Evolutionary conservation across 2,888 invertebrate genomes (phyloP), one percentile per base, ranked within the genome.

Genomic region (Tenthredo mesomela): DNA sequence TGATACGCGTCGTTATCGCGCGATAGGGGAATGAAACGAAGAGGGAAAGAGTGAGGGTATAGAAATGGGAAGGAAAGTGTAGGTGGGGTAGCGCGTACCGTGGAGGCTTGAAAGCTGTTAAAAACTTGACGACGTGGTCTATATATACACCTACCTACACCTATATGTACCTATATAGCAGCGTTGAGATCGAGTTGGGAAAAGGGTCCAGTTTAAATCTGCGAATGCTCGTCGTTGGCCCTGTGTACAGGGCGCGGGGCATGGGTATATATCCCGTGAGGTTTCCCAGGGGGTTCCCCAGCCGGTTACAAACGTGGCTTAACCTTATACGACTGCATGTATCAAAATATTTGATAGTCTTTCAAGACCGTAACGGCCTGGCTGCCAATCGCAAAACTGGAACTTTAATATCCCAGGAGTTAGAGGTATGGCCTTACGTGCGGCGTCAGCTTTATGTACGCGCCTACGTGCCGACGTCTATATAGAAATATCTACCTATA

Each of bases 281-380:
- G 50, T 54, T 77, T 37, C 77, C 77, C 47, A n/a, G 15, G 77
- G 77, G 73, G 73, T 73, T 43, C 40, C 43, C 77, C 29, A 77
- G 54, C 77, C 29, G 50, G 77, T 77, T 77, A 50, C 77, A 54
- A 77, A 54, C 80, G 50, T 33, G 61, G 80, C 80, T 40, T 61
- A 80, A 61, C 58, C 47, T 77, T 77, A 80, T 65, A 65, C 80
- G 80, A 61, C 80, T 65, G 58, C 85, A 86, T 85, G 87, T 87
- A 87, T 86, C 86, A 84, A 87, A 87, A 87, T 86, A 85, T 83
- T 67, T 73, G 82, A 86, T 85, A 84, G 85, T 86, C 87, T 86
- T 83, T 86, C 85, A 86, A 87, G 86, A 86, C 87, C 87, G 86
- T 87, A 87, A 87, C 86, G 83, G 82, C 82, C 84, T 21, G 47